A percentile compares a stretch with the other conserved stretches of the same genome.
Evolutionary conservation across 2,797 vertebrate genomes (phyloP).

Genomic region (Loris lydekkerianus): DNA sequence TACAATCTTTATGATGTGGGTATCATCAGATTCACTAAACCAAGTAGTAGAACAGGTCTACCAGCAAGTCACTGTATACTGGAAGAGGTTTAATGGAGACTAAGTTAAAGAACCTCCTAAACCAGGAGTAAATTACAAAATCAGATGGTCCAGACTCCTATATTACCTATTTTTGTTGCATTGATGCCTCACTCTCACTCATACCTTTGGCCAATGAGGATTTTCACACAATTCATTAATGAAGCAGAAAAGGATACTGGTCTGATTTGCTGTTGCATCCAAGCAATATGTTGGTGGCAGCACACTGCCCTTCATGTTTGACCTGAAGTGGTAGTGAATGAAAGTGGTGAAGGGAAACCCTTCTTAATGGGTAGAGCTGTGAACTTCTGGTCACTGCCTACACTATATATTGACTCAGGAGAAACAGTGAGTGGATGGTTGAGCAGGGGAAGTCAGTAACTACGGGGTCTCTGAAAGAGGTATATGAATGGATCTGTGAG

Average conservation of each 20-base stretch:
- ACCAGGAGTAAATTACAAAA: background rate
- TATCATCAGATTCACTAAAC: background rate
- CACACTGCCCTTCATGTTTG: background rate
- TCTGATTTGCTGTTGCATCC: background rate
- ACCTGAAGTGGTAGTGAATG: background rate
- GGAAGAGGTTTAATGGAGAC: background rate
- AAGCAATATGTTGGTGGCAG: background rate
- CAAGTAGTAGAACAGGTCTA: background rate
- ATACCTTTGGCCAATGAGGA: background rate
- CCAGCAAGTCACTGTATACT: background rate
- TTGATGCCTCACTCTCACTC: background rate
- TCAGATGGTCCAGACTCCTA: background rate
- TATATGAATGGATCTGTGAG: background rate
- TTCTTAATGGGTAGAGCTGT: background rate
- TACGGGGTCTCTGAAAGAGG: background rate
- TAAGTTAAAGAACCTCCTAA: background rate
- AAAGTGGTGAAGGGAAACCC: background rate
- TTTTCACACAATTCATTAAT: background rate
- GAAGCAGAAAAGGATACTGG: background rate
- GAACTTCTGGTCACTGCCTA: background rate
- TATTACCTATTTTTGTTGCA: background rate
- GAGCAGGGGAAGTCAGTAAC: background rate
- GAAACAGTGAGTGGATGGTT: background rate
- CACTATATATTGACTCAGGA: background rate
- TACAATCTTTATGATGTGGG: background rate